Base-by-base conservation (phyloP, 1,140 invertebrate genomes). In the Lordiphosa mommai region DNA sequence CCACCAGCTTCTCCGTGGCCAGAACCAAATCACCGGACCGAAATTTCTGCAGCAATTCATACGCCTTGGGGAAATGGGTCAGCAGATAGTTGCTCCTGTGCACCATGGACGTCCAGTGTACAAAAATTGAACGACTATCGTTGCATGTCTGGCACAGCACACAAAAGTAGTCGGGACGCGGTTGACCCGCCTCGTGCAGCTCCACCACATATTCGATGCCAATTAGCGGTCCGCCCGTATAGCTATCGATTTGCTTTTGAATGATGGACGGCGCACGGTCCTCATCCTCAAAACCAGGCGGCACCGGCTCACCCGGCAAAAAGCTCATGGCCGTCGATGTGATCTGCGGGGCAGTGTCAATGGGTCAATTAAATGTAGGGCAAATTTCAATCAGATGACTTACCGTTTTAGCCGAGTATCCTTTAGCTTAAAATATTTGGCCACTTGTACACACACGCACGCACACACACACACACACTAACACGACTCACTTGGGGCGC, bases 141-240 rank as follows among this genome's bases (percentile, higher is more conserved):
- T 94, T 94, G 69, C 93, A 92, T 82, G 95, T 95, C 68, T 92
- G 91, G 88, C 94, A 96, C 34, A 95, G 89, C 56, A 94, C 91
- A 88, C 94, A 96, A 32, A 92, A 91, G 77, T 95, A 95, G 51
- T 90, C 90, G 1, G 94, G 93, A 73, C 94, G 93, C 51, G 88
- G 88, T 4, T 90, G 89, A 29, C 92, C 91, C 61, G 92, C 90
- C 52, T 93, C 92, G 16, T 92, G 90, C 60, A 94, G 80, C 87
- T 95, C 94, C 7, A 95, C 85, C 17, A 94, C 86, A 85, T 95
- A 95, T 85, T 95, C 94, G 7, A 94, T 79, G 17, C 94, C 93
- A 34, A 93, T 88, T 14, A 93, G 88, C 2, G 92, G 91, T 4
- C 88, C 86, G 2, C 53, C 63, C 2, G 59, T 66, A 47, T 90